Conservation (phyloP, 1,140 invertebrate species). For the Mya arenaria region DNA sequence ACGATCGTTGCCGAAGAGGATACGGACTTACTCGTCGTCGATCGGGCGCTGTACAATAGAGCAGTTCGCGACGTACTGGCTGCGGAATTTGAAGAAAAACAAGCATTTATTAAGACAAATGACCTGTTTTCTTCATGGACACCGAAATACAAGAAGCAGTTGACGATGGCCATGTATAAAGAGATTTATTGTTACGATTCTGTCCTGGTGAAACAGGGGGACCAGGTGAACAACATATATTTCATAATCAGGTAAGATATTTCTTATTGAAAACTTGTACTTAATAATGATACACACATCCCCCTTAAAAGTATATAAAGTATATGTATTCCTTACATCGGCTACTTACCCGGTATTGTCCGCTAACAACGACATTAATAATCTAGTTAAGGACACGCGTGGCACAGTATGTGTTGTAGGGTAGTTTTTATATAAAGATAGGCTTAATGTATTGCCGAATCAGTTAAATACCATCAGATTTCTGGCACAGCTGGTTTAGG, state of each 20-base stretch:
- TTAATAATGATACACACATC: background rate
- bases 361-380: background rate
- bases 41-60: slow-evolving; percentile 77
- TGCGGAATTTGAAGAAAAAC: slow-evolving; percentile 78
- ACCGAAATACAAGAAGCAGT: slow-evolving; percentile 78
- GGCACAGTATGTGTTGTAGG: background rate
- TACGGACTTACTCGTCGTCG: slow-evolving; percentile 78
- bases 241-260: slow-evolving; percentile 78
- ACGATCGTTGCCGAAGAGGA: slow-evolving; percentile 75
- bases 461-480: too few species aligned
- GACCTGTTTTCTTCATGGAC: slow-evolving; percentile 76
- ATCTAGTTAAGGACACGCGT: background rate
- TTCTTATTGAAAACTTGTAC: background rate
- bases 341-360: background rate
- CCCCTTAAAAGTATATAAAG: background rate
- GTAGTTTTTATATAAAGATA: too few species aligned
- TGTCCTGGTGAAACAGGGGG: slow-evolving; percentile 75
- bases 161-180: slow-evolving; percentile 79
- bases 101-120: slow-evolving; percentile 73
- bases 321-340: background rate
- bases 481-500: too few species aligned
- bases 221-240: slow-evolving; percentile 74
- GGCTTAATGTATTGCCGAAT: too few species aligned
- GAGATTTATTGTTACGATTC: slow-evolving; percentile 75
- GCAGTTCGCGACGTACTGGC: slow-evolving; percentile 77